Evolutionary conservation across 2,888 invertebrate species (phyloP).

Genomic region (Scaptomyza parva): DNA sequence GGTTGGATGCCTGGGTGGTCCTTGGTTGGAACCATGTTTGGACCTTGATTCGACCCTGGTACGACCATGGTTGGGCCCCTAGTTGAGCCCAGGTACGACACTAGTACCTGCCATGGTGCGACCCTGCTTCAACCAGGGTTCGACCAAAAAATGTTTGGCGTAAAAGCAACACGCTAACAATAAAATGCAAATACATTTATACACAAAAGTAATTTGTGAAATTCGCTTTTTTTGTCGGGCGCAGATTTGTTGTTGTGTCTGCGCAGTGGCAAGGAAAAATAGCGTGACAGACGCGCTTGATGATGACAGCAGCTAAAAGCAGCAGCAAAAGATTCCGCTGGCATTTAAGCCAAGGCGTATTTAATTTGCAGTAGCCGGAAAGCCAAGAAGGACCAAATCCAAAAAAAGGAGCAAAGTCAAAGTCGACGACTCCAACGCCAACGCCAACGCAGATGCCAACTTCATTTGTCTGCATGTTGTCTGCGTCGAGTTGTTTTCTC

Average conservation of each 20-base stretch:
- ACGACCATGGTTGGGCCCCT: too few species aligned
- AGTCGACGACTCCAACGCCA: constrained; percentile 10
- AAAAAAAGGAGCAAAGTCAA: constrained; percentile 16
- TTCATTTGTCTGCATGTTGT: constrained; percentile 51
- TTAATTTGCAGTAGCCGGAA: constrained; percentile 65
- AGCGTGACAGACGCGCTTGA: constrained; percentile 48
- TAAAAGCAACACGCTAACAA: constrained; percentile 41
- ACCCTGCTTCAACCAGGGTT: too few species aligned
- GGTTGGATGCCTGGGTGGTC: too few species aligned
- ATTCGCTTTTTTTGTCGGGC: constrained; percentile 42
- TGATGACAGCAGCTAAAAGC: constrained; percentile 43
- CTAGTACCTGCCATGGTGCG: too few species aligned
- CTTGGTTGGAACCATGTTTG: too few species aligned
- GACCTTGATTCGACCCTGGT: too few species aligned
- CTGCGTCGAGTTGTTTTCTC: constrained; percentile 29
- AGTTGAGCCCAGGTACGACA: too few species aligned
- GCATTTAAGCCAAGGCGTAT: constrained; percentile 45
- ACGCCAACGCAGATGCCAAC: constrained; percentile 52
- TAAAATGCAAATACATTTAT: constrained; percentile 74
- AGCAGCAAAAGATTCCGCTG: constrained; percentile 2
- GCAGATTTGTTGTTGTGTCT: constrained; percentile 15
- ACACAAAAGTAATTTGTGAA: constrained; percentile 74
- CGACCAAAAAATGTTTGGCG: constrained; percentile 37
- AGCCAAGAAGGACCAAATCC: constrained; percentile 19
- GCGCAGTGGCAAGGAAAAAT: constrained; percentile 36